Conservation (phyloP, 1,140 invertebrate species). For the Pseudomyrmex gracilis region DNA sequence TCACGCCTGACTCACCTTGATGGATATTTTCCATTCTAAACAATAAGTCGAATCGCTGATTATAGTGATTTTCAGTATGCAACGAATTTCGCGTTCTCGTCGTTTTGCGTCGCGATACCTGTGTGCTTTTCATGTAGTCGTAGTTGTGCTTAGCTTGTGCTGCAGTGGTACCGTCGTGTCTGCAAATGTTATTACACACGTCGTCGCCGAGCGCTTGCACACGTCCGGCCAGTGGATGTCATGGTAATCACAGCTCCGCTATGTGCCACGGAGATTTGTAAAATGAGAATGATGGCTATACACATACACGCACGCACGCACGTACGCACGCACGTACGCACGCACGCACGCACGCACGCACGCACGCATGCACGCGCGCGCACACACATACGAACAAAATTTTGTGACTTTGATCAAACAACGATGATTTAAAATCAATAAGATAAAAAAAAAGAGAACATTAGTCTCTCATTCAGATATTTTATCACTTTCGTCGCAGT, state of each 20-base stretch:
- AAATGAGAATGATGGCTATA: slow-evolving; percentile 10
- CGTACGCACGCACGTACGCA: no score
- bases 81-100: slow-evolving; percentile 61
- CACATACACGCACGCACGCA: not conserved
- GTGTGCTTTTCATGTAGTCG: not conserved
- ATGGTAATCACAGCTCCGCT: slow-evolving; percentile 7
- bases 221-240: slow-evolving; percentile 51
- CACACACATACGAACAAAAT: no score
- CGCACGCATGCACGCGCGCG: no score
- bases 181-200: slow-evolving; percentile 38
- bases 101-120: not conserved
- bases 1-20: slow-evolving; percentile 73
- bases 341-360: not conserved
- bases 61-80: slow-evolving; percentile 42
- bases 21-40: slow-evolving; percentile 70
- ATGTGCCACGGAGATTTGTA: slow-evolving; percentile 5
- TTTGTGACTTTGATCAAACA: not conserved
- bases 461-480: not conserved
- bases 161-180: slow-evolving; percentile 10
- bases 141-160: not conserved
- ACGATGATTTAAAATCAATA: not conserved
- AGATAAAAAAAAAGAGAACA: no score
- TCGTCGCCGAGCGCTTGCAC: slow-evolving; percentile 16
- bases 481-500: not conserved
- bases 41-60: slow-evolving; percentile 40